These are phyloP conservation scores for Leptoteleia sp. DNA, from an alignment of 1,140 invertebrate genomes.

Conservation along the genomic window DNA sequence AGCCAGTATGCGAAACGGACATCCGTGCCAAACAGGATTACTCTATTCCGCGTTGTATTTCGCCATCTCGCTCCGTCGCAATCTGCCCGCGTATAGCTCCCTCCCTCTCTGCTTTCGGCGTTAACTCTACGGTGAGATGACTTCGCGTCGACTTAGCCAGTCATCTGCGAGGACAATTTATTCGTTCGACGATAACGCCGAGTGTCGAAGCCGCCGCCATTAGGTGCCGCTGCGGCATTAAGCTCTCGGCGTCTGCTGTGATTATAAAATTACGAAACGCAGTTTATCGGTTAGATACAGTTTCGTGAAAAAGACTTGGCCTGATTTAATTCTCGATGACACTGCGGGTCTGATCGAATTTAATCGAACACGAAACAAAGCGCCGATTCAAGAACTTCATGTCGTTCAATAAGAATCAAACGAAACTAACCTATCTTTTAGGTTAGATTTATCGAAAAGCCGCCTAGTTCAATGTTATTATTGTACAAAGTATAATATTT, in stretches of 20 bases:
- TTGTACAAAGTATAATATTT: too few species aligned
- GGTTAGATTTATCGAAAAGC: too few species aligned
- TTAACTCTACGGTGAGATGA: conserved; percentile 38
- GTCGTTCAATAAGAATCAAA: too few species aligned
- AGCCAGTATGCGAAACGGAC: conserved; percentile 54
- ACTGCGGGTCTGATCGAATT: not conserved
- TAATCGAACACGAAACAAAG: not conserved
- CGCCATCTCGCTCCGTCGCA: conserved; percentile 13
- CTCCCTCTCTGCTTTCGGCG: conserved; percentile 16
- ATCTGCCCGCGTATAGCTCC: not conserved
- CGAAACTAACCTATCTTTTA: too few species aligned
- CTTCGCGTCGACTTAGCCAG: conserved; percentile 45
- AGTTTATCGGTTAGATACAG: conserved; percentile 16
- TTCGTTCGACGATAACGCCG: conserved; percentile 31
- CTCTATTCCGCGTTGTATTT: conserved; percentile 43
- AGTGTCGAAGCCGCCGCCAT: conserved; percentile 38
- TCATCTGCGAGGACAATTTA: conserved; percentile 48
- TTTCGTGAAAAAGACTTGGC: conserved; percentile 2
- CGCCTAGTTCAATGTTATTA: too few species aligned
- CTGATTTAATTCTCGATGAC: not conserved
- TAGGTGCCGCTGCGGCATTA: conserved; percentile 18
- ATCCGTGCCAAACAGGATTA: conserved; percentile 58
- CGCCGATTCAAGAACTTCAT: too few species aligned
- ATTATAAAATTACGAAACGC: conserved; percentile 24
- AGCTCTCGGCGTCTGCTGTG: conserved; percentile 6